Base-by-base conservation (phyloP, 2,797 vertebrate species). In the Squalus acanthias region DNA sequence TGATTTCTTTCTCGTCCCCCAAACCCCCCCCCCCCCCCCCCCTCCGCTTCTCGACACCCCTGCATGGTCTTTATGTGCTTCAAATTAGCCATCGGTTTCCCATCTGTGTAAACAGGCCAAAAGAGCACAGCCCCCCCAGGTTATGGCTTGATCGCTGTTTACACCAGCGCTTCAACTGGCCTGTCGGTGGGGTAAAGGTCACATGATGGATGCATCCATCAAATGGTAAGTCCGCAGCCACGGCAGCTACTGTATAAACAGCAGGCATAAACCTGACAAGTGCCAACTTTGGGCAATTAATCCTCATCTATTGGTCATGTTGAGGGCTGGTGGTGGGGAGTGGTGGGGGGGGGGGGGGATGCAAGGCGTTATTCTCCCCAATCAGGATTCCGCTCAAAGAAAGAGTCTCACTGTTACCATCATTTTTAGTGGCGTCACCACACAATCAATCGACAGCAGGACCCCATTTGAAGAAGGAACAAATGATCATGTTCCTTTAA, bases 201-300 rank as follows among this genome's bases (percentile, higher is more conserved):
- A 60, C 87, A 60, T 89, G 87, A 89, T 89, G 53, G 87, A 60
- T 89, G 50, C 26, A 89, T 57, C 53, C 87, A 57, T 89, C 87
- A 89, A 5, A 53, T 57, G 22, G 26, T 24, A 24, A 53, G 22
- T n/a, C 79, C 10, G n/a, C 79, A 50, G 17, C 50, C 82, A 50
- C 20, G 22, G 26, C 24, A 15, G 53, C 53, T 89, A 60, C 87
- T 60, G 87, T 89, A 60, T 60, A 89, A 89, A 89, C 87, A 89
- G 87, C 53, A 3, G 24, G 24, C 26, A 60, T 60, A 89, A 89
- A 89, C 22, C 26, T 89, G 87, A 89, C 87, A 89, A 89, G 87
- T 57, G 87, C 53, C 26, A 60, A 89, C 50, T 60, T 57, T 89
- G 87, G 87, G 24, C 53, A 60, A 89, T 89, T 89, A 89, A 57